Percentiles rank a stretch among this genome's conserved stretches.
Evolutionary conservation across 1,140 invertebrate species (phyloP).

Genomic region (Asbolus verrucosus): DNA sequence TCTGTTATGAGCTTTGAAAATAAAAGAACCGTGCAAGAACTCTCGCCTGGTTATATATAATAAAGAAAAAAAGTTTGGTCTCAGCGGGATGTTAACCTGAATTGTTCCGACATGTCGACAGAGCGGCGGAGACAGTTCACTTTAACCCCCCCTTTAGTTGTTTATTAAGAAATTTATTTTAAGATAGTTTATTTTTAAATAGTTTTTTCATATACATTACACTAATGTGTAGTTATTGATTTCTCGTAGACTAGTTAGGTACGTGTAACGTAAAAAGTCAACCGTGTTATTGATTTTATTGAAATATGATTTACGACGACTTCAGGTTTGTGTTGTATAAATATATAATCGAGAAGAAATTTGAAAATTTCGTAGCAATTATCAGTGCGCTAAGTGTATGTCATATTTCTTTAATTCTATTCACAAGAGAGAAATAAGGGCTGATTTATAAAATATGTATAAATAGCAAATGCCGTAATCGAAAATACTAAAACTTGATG

Average conservation of each 20-base stretch:
- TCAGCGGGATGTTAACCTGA: neutral
- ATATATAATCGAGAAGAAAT: neutral
- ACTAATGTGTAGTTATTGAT: slow-evolving; percentile 50
- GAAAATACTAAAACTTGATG: slow-evolving; percentile 44
- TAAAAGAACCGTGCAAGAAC: slow-evolving; percentile 1
- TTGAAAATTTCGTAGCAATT: slow-evolving; percentile 30
- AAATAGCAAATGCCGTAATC: slow-evolving; percentile 51
- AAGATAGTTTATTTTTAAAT: slow-evolving; percentile 44
- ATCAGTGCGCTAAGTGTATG: slow-evolving; percentile 52
- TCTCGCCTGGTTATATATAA: neutral
- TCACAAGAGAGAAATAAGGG: slow-evolving; percentile 61
- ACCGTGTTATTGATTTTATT: slow-evolving; percentile 43
- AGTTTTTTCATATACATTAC: slow-evolving; percentile 51
- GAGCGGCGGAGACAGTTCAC: no score
- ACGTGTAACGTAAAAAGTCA: slow-evolving; percentile 51
- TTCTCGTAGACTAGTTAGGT: slow-evolving; percentile 48
- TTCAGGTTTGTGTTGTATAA: slow-evolving; percentile 13
- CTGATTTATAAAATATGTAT: slow-evolving; percentile 59
- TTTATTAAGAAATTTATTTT: slow-evolving; percentile 37
- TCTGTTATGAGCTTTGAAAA: slow-evolving; percentile 39
- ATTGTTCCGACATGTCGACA: no score
- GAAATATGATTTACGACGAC: slow-evolving; percentile 52
- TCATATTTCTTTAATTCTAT: slow-evolving; percentile 57
- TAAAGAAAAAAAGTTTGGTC: slow-evolving; percentile 1
- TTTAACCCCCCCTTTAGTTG: neutral